phyloP scores from a whole-genome alignment of 2,888 invertebrate species.

The Andrena marginata region DNA sequence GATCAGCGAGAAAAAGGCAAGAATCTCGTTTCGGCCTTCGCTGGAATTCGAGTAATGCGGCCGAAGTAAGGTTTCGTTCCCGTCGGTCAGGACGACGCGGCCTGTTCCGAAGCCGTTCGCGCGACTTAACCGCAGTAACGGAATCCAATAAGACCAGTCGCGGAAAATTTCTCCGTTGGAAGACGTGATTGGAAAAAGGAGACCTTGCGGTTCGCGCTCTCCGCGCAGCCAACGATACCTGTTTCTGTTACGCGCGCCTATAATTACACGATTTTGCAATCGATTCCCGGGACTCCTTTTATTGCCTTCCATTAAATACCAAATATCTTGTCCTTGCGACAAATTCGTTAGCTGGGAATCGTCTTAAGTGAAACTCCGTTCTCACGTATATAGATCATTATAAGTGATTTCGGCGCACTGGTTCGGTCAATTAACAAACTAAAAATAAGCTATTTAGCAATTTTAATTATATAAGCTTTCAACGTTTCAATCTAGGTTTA shows the following conservation, averaged over 20 bases:
- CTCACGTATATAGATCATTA: no score
- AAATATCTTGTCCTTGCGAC: background rate
- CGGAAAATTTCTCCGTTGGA: slow-evolving; percentile 60
- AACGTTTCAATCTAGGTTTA: no score
- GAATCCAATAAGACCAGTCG: slow-evolving; percentile 67
- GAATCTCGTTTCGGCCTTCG: slow-evolving; percentile 64
- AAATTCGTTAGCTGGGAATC: background rate
- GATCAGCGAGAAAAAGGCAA: slow-evolving; percentile 35
- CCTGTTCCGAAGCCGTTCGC: slow-evolving; percentile 65
- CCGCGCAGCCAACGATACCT: background rate
- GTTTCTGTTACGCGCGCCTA: background rate
- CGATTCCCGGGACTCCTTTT: slow-evolving; percentile 11
- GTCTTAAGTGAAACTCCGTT: background rate
- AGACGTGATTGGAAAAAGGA: slow-evolving; percentile 50
- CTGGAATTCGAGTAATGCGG: slow-evolving; percentile 69
- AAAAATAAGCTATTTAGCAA: no score
- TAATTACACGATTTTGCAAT: slow-evolving; percentile 15
- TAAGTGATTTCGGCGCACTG: no score
- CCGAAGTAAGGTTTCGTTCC: slow-evolving; percentile 67
- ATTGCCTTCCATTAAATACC: background rate
- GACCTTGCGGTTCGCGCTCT: slow-evolving; percentile 39
- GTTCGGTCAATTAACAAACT: no score
- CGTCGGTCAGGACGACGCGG: slow-evolving; percentile 42
- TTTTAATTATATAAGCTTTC: no score
- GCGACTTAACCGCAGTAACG: slow-evolving; percentile 62